These are phyloP conservation scores for Caiman crocodilus DNA, from an alignment of 2,797 vertebrate genomes.

Conservation along the genomic window DNA sequence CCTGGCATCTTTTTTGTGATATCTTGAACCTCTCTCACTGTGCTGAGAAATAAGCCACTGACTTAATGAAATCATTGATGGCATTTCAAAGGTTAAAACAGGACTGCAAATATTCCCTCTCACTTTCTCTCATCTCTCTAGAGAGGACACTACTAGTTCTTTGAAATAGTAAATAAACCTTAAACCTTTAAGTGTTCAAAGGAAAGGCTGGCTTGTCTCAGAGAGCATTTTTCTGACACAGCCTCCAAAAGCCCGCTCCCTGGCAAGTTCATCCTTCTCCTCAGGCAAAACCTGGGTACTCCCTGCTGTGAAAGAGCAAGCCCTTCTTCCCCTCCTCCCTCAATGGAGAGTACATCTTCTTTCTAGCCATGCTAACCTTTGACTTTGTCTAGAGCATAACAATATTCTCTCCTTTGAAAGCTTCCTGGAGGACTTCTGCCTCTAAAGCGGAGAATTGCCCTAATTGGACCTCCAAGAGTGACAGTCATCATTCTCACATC, in stretches of 20 bases:
- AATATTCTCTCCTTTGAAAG: slow-evolving; percentile 74
- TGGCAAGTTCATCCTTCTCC: slow-evolving; percentile 76
- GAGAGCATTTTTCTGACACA: slow-evolving; percentile 66
- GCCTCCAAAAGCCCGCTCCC: slow-evolving; percentile 67
- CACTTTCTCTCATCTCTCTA: slow-evolving; percentile 57
- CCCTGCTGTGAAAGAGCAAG: slow-evolving; percentile 71
- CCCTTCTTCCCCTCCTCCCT: slow-evolving; percentile 70
- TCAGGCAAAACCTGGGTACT: slow-evolving; percentile 78
- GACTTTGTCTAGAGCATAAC: slow-evolving; percentile 72
- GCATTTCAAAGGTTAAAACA: slow-evolving; percentile 67
- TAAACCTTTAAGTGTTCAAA: slow-evolving; percentile 76
- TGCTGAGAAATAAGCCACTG: slow-evolving; percentile 16
- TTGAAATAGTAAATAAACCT: slow-evolving; percentile 80
- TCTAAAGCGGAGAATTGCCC: slow-evolving; percentile 69
- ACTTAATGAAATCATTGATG: slow-evolving; percentile 38
- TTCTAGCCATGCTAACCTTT: slow-evolving; percentile 76
- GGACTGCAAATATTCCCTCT: slow-evolving; percentile 38
- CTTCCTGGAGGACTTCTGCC: slow-evolving; percentile 77
- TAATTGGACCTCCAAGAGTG: slow-evolving; percentile 72
- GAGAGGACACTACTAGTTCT: slow-evolving; percentile 65
- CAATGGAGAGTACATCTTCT: slow-evolving; percentile 69
- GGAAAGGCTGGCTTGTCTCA: slow-evolving; percentile 63
- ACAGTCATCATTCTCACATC: slow-evolving; percentile 72
- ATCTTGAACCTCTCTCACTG: not conserved
- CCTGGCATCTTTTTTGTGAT: not conserved